A percentile compares a stretch with the other conserved stretches of the same genome.
These are phyloP conservation scores for Lycodopsis pacificus DNA, from an alignment of 2,797 vertebrate genomes.

Conservation along the genomic window DNA sequence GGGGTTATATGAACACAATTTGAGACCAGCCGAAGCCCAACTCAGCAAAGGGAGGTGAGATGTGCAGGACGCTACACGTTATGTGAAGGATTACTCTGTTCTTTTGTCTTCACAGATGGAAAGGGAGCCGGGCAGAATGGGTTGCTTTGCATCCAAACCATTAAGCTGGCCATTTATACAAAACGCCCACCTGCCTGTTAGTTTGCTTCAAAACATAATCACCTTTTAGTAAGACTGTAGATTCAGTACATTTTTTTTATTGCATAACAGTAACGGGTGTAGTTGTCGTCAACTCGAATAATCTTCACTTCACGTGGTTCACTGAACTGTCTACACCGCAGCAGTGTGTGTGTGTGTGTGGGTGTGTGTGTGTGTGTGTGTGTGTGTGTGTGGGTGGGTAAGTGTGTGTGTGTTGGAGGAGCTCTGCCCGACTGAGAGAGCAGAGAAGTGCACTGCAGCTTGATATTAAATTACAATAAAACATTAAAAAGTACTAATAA, in stretches of 20 bases:
- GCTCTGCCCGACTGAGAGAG: not conserved
- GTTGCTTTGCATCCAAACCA: not conserved
- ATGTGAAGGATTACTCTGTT: constrained; percentile 8
- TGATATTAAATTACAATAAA: not conserved
- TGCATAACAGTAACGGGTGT: not conserved
- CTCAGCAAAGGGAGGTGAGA: constrained; percentile 2
- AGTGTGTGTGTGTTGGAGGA: too few species aligned
- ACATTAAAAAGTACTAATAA: not conserved
- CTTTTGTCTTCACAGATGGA: not conserved
- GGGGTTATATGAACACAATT: constrained; percentile 48
- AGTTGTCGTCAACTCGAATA: not conserved
- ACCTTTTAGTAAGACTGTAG: not conserved
- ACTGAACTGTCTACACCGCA: not conserved
- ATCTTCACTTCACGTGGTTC: not conserved
- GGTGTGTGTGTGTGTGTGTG: not conserved
- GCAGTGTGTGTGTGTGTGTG: not conserved
- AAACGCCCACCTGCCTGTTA: not conserved
- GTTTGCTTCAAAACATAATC: not conserved
- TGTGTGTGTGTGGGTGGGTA: not conserved
- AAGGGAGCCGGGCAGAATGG: not conserved
- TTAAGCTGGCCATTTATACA: not conserved
- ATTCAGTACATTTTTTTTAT: not conserved
- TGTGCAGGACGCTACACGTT: not conserved
- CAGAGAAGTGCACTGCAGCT: not conserved
- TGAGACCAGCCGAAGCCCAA: constrained; percentile 51